These are phyloP conservation scores for Ameiurus melas DNA, from an alignment of 2,113 vertebrate genomes.

Conservation along the genomic window DNA sequence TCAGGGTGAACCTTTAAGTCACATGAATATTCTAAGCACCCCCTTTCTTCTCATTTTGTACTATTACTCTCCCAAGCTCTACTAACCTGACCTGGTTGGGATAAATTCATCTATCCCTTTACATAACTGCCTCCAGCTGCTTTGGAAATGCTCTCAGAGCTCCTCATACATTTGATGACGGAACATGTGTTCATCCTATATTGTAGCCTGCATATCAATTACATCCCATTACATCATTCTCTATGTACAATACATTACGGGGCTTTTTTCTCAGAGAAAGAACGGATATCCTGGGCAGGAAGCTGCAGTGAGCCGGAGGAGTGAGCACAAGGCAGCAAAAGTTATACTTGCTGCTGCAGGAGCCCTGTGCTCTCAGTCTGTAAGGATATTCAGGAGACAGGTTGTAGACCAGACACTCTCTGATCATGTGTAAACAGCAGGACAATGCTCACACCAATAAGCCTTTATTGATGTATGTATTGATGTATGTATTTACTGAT, in stretches of 20 bases:
- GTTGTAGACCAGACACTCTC: conserved; percentile 33
- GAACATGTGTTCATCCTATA: conserved; percentile 29
- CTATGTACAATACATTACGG: conserved; percentile 37
- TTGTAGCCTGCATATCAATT: conserved; percentile 35
- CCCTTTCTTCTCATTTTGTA: no score
- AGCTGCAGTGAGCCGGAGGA: conserved; percentile 38
- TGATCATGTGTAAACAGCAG: neutral
- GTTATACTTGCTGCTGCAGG: conserved; percentile 6
- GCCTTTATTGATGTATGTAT: neutral
- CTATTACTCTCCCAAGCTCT: neutral
- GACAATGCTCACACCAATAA: neutral
- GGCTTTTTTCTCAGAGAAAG: conserved; percentile 55
- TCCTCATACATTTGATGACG: neutral
- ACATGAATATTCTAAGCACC: no score
- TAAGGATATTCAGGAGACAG: conserved; percentile 50
- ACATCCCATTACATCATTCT: conserved; percentile 48
- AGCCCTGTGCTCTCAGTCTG: neutral
- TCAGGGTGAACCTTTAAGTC: neutral
- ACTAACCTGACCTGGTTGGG: conserved; percentile 8
- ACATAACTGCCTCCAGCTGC: neutral
- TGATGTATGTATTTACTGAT: neutral
- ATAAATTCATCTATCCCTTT: neutral
- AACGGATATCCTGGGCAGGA: conserved; percentile 61
- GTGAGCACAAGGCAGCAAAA: conserved; percentile 25
- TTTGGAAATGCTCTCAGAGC: conserved; percentile 16